Evolutionary conservation across 2,797 vertebrate species (phyloP).

Genomic region (Hylomyscus alleni): DNA sequence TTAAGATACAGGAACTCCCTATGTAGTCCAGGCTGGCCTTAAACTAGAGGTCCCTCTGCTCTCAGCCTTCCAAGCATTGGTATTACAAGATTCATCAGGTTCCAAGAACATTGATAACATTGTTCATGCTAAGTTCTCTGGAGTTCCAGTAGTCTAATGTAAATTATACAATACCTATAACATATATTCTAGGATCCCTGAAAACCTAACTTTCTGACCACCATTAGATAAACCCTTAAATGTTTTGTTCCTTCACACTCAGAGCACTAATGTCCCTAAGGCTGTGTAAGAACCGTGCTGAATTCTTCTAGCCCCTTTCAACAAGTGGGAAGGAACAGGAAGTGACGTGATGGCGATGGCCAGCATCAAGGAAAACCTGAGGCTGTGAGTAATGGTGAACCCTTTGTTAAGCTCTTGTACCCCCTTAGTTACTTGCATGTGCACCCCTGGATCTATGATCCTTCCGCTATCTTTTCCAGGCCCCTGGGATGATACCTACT

Average conservation of each 20-base stretch:
- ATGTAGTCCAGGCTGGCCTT: background rate
- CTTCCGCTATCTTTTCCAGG: background rate
- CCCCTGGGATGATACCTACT: background rate
- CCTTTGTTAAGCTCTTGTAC: background rate
- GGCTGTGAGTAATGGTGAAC: background rate
- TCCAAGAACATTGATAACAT: background rate
- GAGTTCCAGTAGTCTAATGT: background rate
- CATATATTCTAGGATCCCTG: conserved; percentile 28
- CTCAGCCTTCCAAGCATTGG: background rate
- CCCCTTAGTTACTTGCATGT: conserved; percentile 10
- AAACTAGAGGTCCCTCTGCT: background rate
- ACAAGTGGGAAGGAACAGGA: conserved; percentile 8
- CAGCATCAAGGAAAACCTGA: conserved; percentile 26
- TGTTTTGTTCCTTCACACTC: conserved; percentile 1
- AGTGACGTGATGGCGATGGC: background rate
- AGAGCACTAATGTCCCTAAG: background rate
- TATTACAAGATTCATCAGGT: background rate
- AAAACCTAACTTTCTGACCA: conserved; percentile 43
- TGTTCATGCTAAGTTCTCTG: conserved; percentile 41
- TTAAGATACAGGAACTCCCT: background rate
- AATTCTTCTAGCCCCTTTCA: conserved; percentile 38
- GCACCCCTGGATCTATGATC: conserved; percentile 23
- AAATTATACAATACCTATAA: background rate
- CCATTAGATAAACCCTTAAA: background rate
- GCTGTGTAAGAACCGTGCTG: background rate